Conservation (phyloP, 1,140 invertebrate species). For the Papilio xuthus region DNA sequence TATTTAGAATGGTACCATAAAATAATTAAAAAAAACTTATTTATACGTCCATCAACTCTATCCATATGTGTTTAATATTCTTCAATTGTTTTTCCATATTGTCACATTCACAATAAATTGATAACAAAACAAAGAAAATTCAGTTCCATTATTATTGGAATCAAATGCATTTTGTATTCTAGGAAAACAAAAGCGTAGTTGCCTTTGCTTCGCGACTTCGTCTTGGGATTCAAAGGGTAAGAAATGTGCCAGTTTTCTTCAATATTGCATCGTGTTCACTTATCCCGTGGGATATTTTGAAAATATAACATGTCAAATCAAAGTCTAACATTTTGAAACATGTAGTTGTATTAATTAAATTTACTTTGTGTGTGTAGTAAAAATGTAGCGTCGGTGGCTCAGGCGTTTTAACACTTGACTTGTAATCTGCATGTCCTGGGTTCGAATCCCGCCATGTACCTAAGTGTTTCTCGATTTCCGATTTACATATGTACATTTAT, state of each 20-base stretch:
- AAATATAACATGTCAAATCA: background rate
- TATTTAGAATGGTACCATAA: too few species aligned
- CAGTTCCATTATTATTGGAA: background rate
- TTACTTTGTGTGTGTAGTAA: too few species aligned
- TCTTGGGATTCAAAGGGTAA: background rate
- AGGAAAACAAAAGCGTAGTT: background rate
- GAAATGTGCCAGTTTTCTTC: background rate
- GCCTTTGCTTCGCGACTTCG: background rate
- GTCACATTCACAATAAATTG: background rate
- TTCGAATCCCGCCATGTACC: too few species aligned
- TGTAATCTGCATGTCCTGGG: too few species aligned
- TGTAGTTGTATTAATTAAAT: background rate
- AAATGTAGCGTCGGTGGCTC: too few species aligned
- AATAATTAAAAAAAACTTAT: too few species aligned
- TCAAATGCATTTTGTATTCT: constrained; percentile 1
- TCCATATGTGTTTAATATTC: too few species aligned
- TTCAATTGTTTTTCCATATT: too few species aligned
- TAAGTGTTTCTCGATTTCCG: too few species aligned
- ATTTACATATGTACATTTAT: too few species aligned
- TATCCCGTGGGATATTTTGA: background rate
- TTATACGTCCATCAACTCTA: too few species aligned
- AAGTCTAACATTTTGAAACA: background rate
- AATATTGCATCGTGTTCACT: background rate
- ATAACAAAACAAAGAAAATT: background rate
- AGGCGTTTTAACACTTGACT: too few species aligned